A percentile compares a stretch with the other conserved stretches of the same genome.
phyloP scores from a whole-genome alignment of 2,113 vertebrate genomes.

The Odobenus rosmarus region DNA sequence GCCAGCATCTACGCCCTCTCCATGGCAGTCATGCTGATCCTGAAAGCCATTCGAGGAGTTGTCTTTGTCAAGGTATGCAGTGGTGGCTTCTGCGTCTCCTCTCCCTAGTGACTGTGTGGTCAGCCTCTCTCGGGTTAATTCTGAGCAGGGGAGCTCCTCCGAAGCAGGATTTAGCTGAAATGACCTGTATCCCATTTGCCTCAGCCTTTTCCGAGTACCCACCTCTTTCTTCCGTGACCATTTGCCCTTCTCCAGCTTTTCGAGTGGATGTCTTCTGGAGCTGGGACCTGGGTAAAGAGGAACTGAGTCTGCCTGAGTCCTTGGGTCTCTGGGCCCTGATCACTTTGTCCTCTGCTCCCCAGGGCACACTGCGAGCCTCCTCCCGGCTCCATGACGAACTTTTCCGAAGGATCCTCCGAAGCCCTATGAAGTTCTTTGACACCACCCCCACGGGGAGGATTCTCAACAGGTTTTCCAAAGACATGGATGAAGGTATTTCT shows the following conservation, averaged over 20 bases:
- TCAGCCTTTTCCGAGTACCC: background rate
- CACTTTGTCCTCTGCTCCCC: background rate
- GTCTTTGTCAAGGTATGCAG: constrained; percentile 93
- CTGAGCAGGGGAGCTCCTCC: background rate
- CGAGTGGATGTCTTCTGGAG: background rate
- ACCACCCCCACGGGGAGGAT: constrained; percentile 92
- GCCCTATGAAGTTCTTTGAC: constrained; percentile 98
- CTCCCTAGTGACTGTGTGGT: background rate
- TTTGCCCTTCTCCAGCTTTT: background rate
- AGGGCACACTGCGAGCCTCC: constrained; percentile 94
- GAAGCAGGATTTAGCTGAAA: background rate
- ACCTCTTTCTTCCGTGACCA: rapidly evolving
- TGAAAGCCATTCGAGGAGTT: constrained; percentile 93
- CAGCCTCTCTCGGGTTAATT: background rate
- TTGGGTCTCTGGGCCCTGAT: background rate
- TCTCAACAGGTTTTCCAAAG: constrained; percentile 95
- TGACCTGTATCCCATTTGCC: background rate
- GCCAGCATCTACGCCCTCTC: constrained; percentile 92
- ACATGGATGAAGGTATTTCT: constrained; percentile 95
- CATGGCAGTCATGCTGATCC: constrained; percentile 94
- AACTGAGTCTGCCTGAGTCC: background rate
- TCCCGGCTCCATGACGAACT: constrained; percentile 93
- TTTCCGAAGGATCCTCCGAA: constrained; percentile 93
- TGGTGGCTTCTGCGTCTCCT: background rate
- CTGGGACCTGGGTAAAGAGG: too few species aligned